Conservation (phyloP, 2,113 vertebrate species). For the Poeciliopsis prolifica region DNA sequence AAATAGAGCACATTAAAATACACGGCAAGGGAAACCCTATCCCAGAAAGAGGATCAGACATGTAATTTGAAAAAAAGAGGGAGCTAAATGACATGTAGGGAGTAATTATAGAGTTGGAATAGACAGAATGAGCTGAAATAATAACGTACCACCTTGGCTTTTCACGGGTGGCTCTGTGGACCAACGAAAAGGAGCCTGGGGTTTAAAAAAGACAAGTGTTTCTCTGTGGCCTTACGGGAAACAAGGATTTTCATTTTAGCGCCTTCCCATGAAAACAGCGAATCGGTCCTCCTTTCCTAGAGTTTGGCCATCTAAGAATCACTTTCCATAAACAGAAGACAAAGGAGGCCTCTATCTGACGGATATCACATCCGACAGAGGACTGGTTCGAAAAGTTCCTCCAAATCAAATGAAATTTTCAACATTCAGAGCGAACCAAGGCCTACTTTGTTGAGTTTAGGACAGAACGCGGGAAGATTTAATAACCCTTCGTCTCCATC, state of each 20-base stretch:
- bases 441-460: not conserved
- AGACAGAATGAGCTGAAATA: constrained; percentile 78
- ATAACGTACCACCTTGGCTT: constrained; percentile 79
- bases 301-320: not conserved
- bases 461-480: constrained; percentile 6
- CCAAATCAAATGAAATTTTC: not conserved
- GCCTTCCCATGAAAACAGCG: constrained; percentile 19
- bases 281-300: not conserved
- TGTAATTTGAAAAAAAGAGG: constrained; percentile 83
- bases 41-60: constrained; percentile 73
- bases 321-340: not conserved
- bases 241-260: constrained; percentile 23
- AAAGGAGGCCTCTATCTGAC: not conserved
- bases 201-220: constrained; percentile 53
- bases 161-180: constrained; percentile 66
- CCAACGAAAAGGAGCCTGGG: constrained; percentile 65
- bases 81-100: constrained; percentile 72
- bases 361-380: not conserved
- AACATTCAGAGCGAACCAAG: not conserved
- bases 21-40: constrained; percentile 77
- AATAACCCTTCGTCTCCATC: constrained; percentile 49
- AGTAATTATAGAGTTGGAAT: constrained; percentile 81
- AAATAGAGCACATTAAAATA: constrained; percentile 80
- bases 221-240: constrained; percentile 64
- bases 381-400: not conserved